Conservation (phyloP, 2,113 vertebrate genomes). For the Zosterops lateralis region DNA sequence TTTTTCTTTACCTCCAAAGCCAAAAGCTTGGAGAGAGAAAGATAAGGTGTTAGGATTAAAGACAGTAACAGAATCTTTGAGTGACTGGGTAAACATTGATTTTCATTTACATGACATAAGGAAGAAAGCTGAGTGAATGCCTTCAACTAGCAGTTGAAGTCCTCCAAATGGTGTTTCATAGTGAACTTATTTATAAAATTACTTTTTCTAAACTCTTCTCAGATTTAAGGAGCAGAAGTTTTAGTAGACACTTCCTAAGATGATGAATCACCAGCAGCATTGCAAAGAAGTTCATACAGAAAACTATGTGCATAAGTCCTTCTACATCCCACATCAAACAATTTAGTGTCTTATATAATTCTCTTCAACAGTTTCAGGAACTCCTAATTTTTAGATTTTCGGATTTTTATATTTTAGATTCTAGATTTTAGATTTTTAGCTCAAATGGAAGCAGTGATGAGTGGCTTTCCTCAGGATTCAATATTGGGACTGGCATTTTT, state of each 20-base stretch:
- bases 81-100: background rate
- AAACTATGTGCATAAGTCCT: background rate
- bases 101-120: background rate
- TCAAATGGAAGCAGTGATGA: background rate
- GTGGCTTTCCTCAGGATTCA: background rate
- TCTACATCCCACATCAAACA: background rate
- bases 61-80: background rate
- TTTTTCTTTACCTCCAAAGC: background rate
- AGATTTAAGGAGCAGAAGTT: background rate
- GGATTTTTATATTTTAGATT: background rate
- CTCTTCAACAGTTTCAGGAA: background rate
- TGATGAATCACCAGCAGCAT: background rate
- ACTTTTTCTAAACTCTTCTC: background rate
- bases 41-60: background rate
- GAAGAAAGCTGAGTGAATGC: background rate
- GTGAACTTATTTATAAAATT: background rate
- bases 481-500: background rate
- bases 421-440: background rate
- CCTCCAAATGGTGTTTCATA: background rate
- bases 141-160: background rate
- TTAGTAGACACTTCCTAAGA: background rate
- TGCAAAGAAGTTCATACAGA: background rate
- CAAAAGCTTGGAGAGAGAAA: background rate
- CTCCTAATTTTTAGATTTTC: background rate
- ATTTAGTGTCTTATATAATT: background rate